Evolutionary conservation across 2,888 invertebrate genomes (phyloP), one percentile per base, ranked within the genome.

Genomic region (Phyllotreta cruciferae): DNA sequence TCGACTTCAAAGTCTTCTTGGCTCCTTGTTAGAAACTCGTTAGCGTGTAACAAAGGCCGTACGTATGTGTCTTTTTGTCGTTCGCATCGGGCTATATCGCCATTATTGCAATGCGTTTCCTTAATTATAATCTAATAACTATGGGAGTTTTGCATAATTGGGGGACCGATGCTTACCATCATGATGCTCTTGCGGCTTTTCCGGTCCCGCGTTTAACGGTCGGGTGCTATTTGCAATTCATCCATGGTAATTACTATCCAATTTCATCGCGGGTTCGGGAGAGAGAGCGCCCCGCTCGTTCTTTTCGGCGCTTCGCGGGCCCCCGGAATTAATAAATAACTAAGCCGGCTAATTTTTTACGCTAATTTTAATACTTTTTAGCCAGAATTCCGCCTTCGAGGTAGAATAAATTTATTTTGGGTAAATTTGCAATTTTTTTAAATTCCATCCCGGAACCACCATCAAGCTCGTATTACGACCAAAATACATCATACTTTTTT

Each of bases 71-170:
- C 53, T 60, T 56, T 71, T 68, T 72, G 71, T 70, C 69, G 68
- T 65, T 54, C 66, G 64, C 69, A 70, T 67, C 66, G 71, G 61
- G 53, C 56, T 56, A 56, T 69, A 73, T 72, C 69, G 69, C 64
- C 71, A 70, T 73, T 72, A 73, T 70, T 70, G 70, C 70, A 64
- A 65, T 71, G 71, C 73, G 71, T 74, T 70, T 68, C 68, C 72
- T 71, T 72, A 75, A 75, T 73, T 72, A 73, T 72, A 73, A 72
- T 73, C 73, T 72, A 73, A 75, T 75, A 72, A 71, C 68, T 65
- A 54, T 61, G 62, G 24, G 57, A 68, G 67, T 70, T 74, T 72
- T 71, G 68, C 72, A 72, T 72, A 73, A 74, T 72, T 72, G 70
- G 70, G 68, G 67, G 64, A 58, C 54, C 62, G 68, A 49, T 62